phyloP scores from a whole-genome alignment of 2,888 invertebrate genomes.

The Diplazon laetatorius region DNA sequence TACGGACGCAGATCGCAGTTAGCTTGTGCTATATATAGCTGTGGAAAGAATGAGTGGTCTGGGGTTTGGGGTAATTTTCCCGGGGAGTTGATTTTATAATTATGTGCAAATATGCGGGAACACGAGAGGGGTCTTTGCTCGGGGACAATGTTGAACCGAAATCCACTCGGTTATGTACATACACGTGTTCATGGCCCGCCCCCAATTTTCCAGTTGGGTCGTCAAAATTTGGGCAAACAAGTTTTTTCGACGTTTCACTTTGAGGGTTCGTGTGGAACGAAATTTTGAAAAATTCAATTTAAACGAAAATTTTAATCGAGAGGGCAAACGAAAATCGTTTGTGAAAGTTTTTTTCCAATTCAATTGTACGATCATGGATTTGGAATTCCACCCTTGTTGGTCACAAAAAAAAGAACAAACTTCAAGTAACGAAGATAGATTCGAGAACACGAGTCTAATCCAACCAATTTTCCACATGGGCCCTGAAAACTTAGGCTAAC shows the following conservation, averaged over 20 bases:
- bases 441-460: no score
- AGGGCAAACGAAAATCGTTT: neutral
- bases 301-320: neutral
- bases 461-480: neutral
- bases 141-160: conserved; percentile 16
- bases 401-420: conserved; percentile 8
- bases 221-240: neutral
- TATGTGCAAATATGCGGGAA: conserved; percentile 52
- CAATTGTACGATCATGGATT: conserved; percentile 31
- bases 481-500: neutral
- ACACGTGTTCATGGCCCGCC: neutral
- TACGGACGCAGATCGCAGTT: no score
- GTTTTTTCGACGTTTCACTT: conserved; percentile 20
- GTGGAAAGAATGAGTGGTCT: conserved; percentile 34
- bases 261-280: conserved; percentile 6
- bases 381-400: conserved; percentile 13
- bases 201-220: neutral
- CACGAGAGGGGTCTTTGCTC: conserved; percentile 10
- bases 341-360: conserved; percentile 34
- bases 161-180: conserved; percentile 2
- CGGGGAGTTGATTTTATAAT: conserved; percentile 37
- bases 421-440: conserved; percentile 41
- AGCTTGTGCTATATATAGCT: no score
- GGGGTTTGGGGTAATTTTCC: conserved; percentile 31
- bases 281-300: neutral